A percentile compares a stretch with the other conserved stretches of the same genome.
These are phyloP conservation scores for Micropoecilia bifurca DNA, from an alignment of 2,797 vertebrate species.

Conservation along the genomic window DNA sequence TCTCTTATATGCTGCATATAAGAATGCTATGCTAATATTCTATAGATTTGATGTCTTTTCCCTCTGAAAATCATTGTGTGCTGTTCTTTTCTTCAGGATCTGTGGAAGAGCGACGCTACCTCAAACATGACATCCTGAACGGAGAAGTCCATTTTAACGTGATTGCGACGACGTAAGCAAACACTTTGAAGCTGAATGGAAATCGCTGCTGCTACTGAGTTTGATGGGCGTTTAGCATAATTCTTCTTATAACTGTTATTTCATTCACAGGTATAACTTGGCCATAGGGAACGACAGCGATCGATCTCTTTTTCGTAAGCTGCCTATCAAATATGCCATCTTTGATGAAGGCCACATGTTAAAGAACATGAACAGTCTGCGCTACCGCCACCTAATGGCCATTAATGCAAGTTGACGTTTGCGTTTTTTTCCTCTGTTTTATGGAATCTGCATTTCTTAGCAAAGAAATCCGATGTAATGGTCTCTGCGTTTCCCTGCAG, in stretches of 20 bases:
- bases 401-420: constrained; percentile 88
- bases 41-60: not conserved
- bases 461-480: not conserved
- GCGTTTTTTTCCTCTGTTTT: too few species aligned
- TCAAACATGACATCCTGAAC: constrained; percentile 89
- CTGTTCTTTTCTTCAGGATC: constrained; percentile 80
- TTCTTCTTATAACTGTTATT: not conserved
- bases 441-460: not conserved
- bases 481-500: constrained; percentile 63
- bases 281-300: constrained; percentile 91
- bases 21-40: not conserved
- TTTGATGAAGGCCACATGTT: constrained; percentile 99
- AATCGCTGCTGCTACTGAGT: not conserved
- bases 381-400: constrained; percentile 96
- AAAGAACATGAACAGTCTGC: constrained; percentile 95
- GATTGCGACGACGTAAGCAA: constrained; percentile 94
- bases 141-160: constrained; percentile 87
- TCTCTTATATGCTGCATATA: not conserved
- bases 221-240: not conserved
- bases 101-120: constrained; percentile 90
- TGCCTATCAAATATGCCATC: constrained; percentile 90
- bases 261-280: constrained; percentile 87
- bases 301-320: constrained; percentile 90
- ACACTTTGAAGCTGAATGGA: not conserved
- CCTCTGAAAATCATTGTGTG: not conserved